A percentile compares a stretch with the other conserved stretches of the same genome.
phyloP scores from a whole-genome alignment of 2,888 invertebrate genomes.

The Cataglyphis rosenhaueri region DNA sequence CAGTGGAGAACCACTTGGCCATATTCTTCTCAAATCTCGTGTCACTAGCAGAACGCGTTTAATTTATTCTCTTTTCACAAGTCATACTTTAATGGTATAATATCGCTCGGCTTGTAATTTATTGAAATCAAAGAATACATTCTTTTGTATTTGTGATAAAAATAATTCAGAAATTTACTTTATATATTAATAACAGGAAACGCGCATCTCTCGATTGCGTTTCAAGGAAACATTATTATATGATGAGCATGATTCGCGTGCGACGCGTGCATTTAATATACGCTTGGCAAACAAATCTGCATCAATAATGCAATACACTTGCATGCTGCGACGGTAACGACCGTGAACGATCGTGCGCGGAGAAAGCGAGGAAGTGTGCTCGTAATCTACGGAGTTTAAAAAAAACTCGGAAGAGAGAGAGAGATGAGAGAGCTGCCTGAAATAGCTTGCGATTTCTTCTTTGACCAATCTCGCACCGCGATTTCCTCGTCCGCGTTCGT shows the following conservation, averaged over 20 bases:
- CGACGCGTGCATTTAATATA: constrained; percentile 3
- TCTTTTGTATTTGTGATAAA: not conserved
- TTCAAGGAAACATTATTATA: constrained; percentile 5
- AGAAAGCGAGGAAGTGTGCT: constrained; percentile 50
- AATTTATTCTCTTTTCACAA: not conserved
- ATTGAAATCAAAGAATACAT: not conserved
- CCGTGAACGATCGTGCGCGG: constrained; percentile 54
- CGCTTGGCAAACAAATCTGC: constrained; percentile 13
- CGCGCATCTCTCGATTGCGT: not conserved
- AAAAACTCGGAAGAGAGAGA: constrained; percentile 35
- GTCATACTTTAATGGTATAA: not conserved
- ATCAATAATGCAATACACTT: constrained; percentile 44
- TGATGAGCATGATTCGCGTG: not conserved
- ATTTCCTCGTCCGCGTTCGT: constrained; percentile 23
- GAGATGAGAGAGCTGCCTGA: not conserved
- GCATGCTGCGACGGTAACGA: constrained; percentile 57
- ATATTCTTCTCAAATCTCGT: not conserved
- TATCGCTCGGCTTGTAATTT: not conserved
- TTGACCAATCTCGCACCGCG: constrained; percentile 3
- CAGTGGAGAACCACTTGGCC: not conserved
- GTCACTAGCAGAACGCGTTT: not conserved
- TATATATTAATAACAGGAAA: not conserved
- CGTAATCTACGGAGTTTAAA: constrained; percentile 17
- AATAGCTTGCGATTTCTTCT: constrained; percentile 43
- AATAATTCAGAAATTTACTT: not conserved